These are phyloP conservation scores for Pipistrellus nathusii DNA, from an alignment of 2,797 vertebrate genomes.

Conservation along the genomic window DNA sequence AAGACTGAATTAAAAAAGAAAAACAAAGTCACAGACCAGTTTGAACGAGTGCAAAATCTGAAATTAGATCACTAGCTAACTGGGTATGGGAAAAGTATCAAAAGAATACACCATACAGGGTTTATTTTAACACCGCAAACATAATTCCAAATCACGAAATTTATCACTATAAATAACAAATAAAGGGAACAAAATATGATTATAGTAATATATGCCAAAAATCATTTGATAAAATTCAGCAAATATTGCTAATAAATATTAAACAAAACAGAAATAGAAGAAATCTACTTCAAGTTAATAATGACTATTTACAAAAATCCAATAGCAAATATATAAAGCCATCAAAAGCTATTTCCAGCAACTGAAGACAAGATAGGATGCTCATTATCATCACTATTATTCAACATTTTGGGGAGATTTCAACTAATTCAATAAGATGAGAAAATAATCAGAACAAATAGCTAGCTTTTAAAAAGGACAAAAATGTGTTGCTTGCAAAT, in stretches of 20 bases:
- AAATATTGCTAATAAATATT: conserved; percentile 48
- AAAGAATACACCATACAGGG: neutral
- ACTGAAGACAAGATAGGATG: neutral
- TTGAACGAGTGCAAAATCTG: conserved; percentile 39
- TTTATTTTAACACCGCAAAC: conserved; percentile 42
- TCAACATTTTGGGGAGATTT: conserved; percentile 3
- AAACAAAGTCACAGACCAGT: conserved; percentile 31
- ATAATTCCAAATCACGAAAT: conserved; percentile 44
- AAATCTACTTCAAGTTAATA: conserved; percentile 57
- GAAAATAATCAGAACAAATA: conserved; percentile 18
- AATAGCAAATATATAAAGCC: conserved; percentile 35
- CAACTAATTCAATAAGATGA: conserved; percentile 25
- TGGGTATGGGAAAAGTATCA: conserved; percentile 15
- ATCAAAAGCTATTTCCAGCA: conserved; percentile 39
- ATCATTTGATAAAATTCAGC: conserved; percentile 54
- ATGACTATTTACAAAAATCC: conserved; percentile 33
- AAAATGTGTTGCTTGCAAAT: conserved; percentile 40
- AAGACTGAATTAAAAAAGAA: conserved; percentile 57
- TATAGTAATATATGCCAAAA: conserved; percentile 36
- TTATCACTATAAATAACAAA: conserved; percentile 25
- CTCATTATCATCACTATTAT: neutral
- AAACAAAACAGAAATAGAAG: conserved; percentile 56
- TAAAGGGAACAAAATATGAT: conserved; percentile 45
- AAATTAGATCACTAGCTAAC: conserved; percentile 63
- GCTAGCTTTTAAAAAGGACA: neutral